Evolutionary conservation across 2,888 invertebrate genomes (phyloP), one percentile per base, ranked within the genome.

Genomic region (Drosophila tanythrix): DNA sequence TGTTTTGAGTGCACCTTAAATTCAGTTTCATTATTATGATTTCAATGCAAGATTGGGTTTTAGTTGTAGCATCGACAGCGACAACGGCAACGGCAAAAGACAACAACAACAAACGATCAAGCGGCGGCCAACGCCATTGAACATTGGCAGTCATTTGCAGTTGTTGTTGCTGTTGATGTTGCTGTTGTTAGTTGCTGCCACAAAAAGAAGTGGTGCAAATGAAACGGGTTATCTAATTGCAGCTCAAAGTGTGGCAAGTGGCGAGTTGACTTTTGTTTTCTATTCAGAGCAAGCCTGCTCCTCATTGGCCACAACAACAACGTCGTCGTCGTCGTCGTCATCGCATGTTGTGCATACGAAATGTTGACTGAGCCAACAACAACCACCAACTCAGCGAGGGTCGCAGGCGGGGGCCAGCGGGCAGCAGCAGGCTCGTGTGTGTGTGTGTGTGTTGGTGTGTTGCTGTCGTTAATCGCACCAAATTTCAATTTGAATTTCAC

Each of bases 401-500:
- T 60, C 40, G 29, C 68, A 27, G 51, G 46, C 60, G 43, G 29
- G 46, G 51, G 27, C 50, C 52, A 38, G 27, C 43, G n/a, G 27
- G 53, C 51, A 36, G 53, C 51, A 76, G 64, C 72, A 85, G 76
- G 83, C 88, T 85, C 62, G 48, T 63, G 25, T 72, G 77, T 81
- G 25, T 52, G 29, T 52, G 31, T 75, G 35, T 40, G 69, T 59
- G 50, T 36, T 25, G 36, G 25, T 36, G 25, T 79, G 85, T 82
- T 76, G 82, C 62, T 85, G 86, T 70, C 81, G 83, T 89, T 86
- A 90, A 86, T 90, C 85, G 85, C 90, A 88, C 86, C 89, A 90
- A 87, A 84, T 84, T 81, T 83, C 79, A 89, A 90, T 91, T 91
- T 90, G 85, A 91, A 92, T 91, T 91, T 91, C 91, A 91, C 91